These are phyloP conservation scores for Euleptes europaea DNA, from an alignment of 2,113 vertebrate genomes.

Conservation along the genomic window DNA sequence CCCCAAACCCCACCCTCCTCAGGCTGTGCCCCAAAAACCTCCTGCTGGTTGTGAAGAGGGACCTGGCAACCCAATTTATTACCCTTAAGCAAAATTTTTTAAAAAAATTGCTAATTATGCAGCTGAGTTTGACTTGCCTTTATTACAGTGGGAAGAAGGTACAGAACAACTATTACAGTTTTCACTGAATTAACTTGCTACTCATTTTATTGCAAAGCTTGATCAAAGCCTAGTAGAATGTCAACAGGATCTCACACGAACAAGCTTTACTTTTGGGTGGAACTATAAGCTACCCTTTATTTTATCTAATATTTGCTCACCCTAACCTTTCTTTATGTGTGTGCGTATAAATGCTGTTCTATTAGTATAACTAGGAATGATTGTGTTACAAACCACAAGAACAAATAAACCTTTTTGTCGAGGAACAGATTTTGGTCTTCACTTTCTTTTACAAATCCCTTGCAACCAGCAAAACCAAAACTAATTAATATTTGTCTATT, in stretches of 20 bases:
- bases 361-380: conserved; percentile 1
- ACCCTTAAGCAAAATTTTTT: neutral
- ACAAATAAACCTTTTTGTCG: neutral
- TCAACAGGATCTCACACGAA: conserved; percentile 13
- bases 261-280: conserved; percentile 26
- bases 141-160: neutral
- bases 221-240: conserved; percentile 13
- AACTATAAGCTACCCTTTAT: conserved; percentile 22
- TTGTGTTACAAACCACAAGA: neutral
- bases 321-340: conserved; percentile 15
- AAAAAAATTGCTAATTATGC: neutral
- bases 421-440: neutral
- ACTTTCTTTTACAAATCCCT: conserved; percentile 19
- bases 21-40: no score
- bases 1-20: no score
- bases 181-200: conserved; percentile 29
- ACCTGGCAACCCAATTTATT: no score
- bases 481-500: neutral
- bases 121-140: neutral
- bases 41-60: no score
- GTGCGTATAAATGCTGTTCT: neutral
- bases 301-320: conserved; percentile 36
- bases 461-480: neutral
- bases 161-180: accelerated
- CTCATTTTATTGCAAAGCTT: neutral